Base-by-base conservation (phyloP, 1,140 invertebrate genomes). In the Magallana ariakensis region DNA sequence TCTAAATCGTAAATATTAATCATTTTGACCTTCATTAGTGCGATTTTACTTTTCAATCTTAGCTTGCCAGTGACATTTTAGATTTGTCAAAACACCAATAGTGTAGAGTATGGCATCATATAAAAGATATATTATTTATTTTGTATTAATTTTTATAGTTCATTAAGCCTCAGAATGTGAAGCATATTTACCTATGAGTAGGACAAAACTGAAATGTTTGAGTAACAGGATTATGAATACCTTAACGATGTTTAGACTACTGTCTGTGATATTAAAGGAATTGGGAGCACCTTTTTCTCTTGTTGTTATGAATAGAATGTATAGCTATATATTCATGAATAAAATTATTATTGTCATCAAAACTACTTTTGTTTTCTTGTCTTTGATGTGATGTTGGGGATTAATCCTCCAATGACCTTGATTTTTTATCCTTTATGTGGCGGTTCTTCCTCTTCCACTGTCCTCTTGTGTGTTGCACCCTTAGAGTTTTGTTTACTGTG, bases 21-120 rank as follows among this genome's bases (percentile, higher is more conserved):
- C 6, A 75, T 10, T 3, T 75, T 26, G 33, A 13, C 22, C 66
- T 9, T 75, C 22, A 1, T 75, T 75, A 75, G 66, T 75, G 66
- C 22, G 10, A 75, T 5, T 33, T 33, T 13, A 75, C 2, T 75
- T 75, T 33, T 75, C 66, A 26, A 75, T 75, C 19, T 75, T 75
- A 75, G 66, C 66, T 75, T 75, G 66, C 66, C 66, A 75, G 66
- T 75, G 22, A 75, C 66, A 26, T 26, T 26, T 75, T 46, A 60
- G 33, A 46, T 46, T 6, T 60, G 11, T 60, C 22, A 75, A 26
- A 22, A 26, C 33, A 46, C 22, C 33, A 26, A 10, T 26, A 75
- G 19, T 75, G 0, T 75, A 75, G 66, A 26, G 15, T 13, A 75
- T 75, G 8, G 66, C 66, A 75, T 75, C 15, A 26, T 13, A 6